Evolutionary conservation across 1,140 invertebrate genomes (phyloP).

Genomic region (Panulirus ornatus): DNA sequence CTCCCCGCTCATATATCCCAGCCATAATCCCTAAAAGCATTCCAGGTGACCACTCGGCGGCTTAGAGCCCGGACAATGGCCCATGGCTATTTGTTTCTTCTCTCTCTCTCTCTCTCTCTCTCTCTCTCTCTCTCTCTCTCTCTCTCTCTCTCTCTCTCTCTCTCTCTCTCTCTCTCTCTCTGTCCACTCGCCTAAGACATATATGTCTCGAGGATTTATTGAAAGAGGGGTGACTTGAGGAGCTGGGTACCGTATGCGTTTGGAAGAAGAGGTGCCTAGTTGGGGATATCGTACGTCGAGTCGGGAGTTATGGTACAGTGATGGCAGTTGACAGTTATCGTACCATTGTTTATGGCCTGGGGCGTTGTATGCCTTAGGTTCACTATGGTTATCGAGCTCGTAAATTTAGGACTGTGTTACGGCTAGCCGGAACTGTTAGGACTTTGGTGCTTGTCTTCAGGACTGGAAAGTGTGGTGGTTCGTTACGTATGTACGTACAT

Average conservation of each 20-base stretch:
- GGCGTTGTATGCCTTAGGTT: too few species aligned
- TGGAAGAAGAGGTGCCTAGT: not conserved
- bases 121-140: not conserved
- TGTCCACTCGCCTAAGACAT: constrained; percentile 10
- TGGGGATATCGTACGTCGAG: not conserved
- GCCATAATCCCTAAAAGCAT: constrained; percentile 65
- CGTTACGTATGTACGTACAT: too few species aligned
- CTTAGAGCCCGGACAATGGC: constrained; percentile 33
- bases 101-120: not conserved
- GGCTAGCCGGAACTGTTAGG: too few species aligned
- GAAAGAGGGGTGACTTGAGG: not conserved
- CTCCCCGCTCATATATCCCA: constrained; percentile 44
- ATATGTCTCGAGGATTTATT: constrained; percentile 31
- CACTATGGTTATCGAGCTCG: too few species aligned
- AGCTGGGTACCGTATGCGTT: not conserved
- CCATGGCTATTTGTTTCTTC: not conserved
- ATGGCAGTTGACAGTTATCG: not conserved
- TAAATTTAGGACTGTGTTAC: too few species aligned
- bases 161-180: too few species aligned
- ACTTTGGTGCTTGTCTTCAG: too few species aligned
- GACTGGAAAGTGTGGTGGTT: too few species aligned
- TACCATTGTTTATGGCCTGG: not conserved
- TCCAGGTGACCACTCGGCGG: constrained; percentile 65
- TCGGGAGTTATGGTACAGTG: not conserved
- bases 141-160: not conserved